A percentile compares a stretch with the other conserved stretches of the same genome.
phyloP scores from a whole-genome alignment of 2,888 invertebrate species.

The Julus scanicus region DNA sequence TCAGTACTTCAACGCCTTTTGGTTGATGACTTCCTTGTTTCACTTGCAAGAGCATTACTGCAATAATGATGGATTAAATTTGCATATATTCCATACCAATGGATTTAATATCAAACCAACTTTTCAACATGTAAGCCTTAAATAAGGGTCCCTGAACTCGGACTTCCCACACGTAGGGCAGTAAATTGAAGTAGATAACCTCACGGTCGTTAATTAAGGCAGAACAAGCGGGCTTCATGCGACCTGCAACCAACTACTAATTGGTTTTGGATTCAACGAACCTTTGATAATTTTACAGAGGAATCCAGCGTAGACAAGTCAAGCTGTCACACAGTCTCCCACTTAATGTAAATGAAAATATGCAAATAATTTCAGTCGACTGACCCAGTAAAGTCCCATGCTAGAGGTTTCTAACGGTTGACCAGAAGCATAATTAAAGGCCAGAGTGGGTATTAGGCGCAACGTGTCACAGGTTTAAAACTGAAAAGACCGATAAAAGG shows the following conservation, averaged over 20 bases:
- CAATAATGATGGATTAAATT: not conserved
- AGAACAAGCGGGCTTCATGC: not conserved
- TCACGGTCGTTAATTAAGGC: not conserved
- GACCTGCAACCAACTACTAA: not conserved
- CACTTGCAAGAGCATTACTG: too few species aligned
- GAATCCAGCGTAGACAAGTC: not conserved
- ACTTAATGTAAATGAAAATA: conserved; percentile 31
- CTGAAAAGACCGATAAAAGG: conserved; percentile 25
- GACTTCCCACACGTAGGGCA: not conserved
- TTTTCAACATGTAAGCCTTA: not conserved
- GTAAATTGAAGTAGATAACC: not conserved
- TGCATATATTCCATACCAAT: not conserved
- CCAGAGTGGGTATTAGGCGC: not conserved
- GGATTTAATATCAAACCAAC: not conserved
- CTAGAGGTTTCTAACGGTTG: not conserved
- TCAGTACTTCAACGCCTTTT: not conserved
- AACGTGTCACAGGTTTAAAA: not conserved
- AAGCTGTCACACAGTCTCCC: conserved; percentile 4
- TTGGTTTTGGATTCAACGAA: conserved; percentile 2
- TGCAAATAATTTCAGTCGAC: conserved; percentile 23
- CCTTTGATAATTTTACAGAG: not conserved
- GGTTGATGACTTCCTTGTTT: not conserved
- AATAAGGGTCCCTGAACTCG: not conserved
- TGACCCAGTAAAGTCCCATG: not conserved
- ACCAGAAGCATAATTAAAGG: not conserved